Percentiles rank a stretch among this genome's conserved stretches.
phyloP scores from a whole-genome alignment of 2,888 invertebrate species.

The Physocephala rufipes region DNA sequence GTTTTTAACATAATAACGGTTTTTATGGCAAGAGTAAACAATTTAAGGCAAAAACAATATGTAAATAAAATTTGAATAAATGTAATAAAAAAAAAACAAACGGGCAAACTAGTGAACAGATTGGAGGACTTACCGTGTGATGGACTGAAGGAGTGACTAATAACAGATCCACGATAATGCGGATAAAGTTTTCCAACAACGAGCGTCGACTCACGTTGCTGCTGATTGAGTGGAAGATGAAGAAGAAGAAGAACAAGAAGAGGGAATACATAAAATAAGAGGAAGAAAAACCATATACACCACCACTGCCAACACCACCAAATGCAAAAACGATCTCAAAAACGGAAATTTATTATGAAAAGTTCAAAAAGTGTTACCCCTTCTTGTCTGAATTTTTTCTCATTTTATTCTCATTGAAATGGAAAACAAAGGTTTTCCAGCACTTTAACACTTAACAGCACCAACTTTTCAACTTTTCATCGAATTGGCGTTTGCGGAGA shows the following conservation, averaged over 20 bases:
- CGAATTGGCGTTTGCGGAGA: not conserved
- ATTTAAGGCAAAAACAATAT: conserved; percentile 1
- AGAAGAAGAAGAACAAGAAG: not conserved
- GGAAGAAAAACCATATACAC: too few relatives aligned
- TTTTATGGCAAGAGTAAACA: not conserved
- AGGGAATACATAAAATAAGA: not conserved
- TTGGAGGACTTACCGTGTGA: too few relatives aligned
- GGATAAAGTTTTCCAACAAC: not conserved
- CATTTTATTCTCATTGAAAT: not conserved
- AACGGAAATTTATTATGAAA: conserved; percentile 4
- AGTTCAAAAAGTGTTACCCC: not conserved
- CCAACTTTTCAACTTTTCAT: conserved; percentile 11
- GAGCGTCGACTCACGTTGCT: not conserved
- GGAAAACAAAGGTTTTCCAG: conserved; percentile 10
- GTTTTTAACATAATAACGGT: conserved; percentile 3
- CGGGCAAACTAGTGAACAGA: too few relatives aligned
- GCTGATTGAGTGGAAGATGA: not conserved
- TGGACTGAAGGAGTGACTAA: not conserved
- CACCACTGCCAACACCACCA: too few relatives aligned
- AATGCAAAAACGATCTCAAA: not conserved
- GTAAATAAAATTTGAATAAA: too few relatives aligned
- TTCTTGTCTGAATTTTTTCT: not conserved
- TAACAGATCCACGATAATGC: not conserved
- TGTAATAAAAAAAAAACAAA: too few relatives aligned
- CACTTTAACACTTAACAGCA: conserved; percentile 7